Conservation (phyloP, 2,888 invertebrate species). For the Melieria omissa region DNA sequence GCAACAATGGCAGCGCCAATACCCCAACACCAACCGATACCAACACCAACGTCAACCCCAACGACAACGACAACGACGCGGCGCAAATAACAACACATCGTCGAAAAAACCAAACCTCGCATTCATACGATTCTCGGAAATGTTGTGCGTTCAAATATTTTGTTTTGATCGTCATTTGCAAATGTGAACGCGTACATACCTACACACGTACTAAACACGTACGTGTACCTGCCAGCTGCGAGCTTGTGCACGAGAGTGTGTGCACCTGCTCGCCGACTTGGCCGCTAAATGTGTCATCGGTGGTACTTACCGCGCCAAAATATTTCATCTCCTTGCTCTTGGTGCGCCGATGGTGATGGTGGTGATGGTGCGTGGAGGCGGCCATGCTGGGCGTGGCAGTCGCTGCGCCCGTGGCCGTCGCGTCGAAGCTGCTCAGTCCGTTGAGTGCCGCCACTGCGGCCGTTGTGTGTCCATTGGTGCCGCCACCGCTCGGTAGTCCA, state of each 20-base stretch:
- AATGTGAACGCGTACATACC: slow-evolving; percentile 17
- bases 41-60: not conserved
- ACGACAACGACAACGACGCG: not conserved
- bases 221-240: not conserved
- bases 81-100: slow-evolving; percentile 47
- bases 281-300: slow-evolving; percentile 11
- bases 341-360: slow-evolving; percentile 59
- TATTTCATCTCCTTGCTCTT: slow-evolving; percentile 65
- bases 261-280: too few relatives aligned
- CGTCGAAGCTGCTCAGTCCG: slow-evolving; percentile 38
- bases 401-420: slow-evolving; percentile 20
- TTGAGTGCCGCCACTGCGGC: slow-evolving; percentile 51
- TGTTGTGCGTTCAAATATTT: slow-evolving; percentile 17
- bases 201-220: slow-evolving; percentile 32
- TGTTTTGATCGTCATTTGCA: slow-evolving; percentile 57
- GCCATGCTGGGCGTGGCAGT: slow-evolving; percentile 22
- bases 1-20: too few relatives aligned
- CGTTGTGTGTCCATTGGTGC: slow-evolving; percentile 51
- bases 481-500: slow-evolving; percentile 38
- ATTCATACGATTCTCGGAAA: slow-evolving; percentile 55
- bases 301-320: slow-evolving; percentile 64
- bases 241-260: not conserved
- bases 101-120: slow-evolving; percentile 51
- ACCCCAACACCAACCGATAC: not conserved
- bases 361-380: slow-evolving; percentile 54